Percentiles rank a stretch among this genome's conserved stretches.
These are phyloP conservation scores for Macroglossus sobrinus DNA, from an alignment of 2,113 vertebrate genomes.

Conservation along the genomic window DNA sequence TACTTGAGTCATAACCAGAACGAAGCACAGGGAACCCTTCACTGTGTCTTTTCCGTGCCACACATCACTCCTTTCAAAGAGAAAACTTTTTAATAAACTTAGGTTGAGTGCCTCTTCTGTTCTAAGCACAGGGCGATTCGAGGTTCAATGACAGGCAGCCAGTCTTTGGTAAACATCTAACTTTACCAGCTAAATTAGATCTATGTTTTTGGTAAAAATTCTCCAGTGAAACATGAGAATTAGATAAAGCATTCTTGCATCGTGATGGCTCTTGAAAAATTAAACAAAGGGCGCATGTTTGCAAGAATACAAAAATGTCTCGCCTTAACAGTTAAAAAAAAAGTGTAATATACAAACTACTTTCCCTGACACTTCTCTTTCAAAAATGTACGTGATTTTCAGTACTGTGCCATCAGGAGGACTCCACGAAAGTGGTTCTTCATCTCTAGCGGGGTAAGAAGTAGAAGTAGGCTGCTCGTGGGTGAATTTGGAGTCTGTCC, in stretches of 20 bases:
- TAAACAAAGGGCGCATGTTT: constrained; percentile 50
- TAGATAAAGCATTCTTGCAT: constrained; percentile 28
- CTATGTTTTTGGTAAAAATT: constrained; percentile 11
- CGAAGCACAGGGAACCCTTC: background rate
- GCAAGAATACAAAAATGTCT: constrained; percentile 19
- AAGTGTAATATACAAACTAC: background rate
- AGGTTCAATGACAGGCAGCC: background rate
- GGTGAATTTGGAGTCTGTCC: background rate
- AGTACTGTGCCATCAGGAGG: background rate
- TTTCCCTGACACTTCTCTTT: background rate
- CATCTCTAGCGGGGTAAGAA: background rate
- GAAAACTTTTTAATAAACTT: constrained; percentile 20
- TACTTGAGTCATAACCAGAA: background rate
- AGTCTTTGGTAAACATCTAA: background rate
- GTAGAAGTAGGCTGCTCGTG: background rate
- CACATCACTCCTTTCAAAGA: background rate
- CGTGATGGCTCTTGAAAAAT: constrained; percentile 36
- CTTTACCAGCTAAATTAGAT: constrained; percentile 20
- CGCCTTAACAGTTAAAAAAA: background rate
- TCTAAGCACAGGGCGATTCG: background rate
- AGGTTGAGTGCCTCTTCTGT: background rate
- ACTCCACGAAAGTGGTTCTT: background rate
- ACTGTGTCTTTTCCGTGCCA: background rate
- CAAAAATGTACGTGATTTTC: background rate
- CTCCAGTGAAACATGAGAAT: constrained; percentile 42